Base-by-base conservation (phyloP, 1,140 invertebrate species). In the Drosophila santomea region DNA sequence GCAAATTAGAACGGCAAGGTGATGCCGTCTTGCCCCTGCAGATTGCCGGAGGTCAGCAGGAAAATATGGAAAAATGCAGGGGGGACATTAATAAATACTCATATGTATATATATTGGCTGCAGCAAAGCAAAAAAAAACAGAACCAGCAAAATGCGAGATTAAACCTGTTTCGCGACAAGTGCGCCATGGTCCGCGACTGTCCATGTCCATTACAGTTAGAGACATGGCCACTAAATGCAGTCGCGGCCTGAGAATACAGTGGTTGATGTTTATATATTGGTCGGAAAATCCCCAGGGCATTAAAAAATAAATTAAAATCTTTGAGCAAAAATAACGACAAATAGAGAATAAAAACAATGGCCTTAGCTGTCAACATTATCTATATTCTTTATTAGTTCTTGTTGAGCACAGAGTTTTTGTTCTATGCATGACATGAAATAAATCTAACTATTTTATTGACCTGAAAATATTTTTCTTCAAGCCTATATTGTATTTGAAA, bases 51-150 rank as follows among this genome's bases (percentile, higher is more conserved):
- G 83, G 83, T 88, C 83, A 88, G 77, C 83, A 61, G 83, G 84
- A 89, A 88, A 88, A 88, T 81, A 89, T 88, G 83, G 81, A 89
- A 73, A 88, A 88, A 89, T 89, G 83, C 83, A 89, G 50, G 71
- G 66, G 71, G 66, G 59, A 83, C 72, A 88, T 79, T 89, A 73
- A 80, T 74, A 79, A 74, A 54, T 32, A 52, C 64, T 10, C 32
- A 32, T 32, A 32, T 32, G 28, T 32, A 32, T 32, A 68, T 63
- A 59, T 85, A 74, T 80, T 80, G 72, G 71, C 52, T 72, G 52
- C 47, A 69, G 55, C 62, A 74, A 68, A 55, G 56, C 43, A 44
- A 44, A 17, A 17, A 17, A 43, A n/a, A 71, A 45, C 54, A 77
- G 80, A 77, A 78, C 55, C 43, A 62, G 73, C 47, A 48, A 47